Evolutionary conservation across 2,797 vertebrate genomes (phyloP).

Genomic region (Ctenosaura bakeri): DNA sequence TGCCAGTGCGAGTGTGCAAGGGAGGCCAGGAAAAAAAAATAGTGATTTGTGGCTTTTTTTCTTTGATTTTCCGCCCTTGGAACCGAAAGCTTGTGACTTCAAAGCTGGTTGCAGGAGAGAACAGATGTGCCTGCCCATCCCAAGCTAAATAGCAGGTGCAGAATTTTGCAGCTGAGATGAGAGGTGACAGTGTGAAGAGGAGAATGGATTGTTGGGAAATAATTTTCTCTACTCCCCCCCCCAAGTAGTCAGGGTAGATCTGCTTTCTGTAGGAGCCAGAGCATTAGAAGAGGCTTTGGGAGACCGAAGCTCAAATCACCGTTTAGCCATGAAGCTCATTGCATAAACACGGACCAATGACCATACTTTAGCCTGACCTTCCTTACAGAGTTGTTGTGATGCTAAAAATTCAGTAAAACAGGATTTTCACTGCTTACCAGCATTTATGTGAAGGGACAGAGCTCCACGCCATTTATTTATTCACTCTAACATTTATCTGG

Average conservation of each 20-base stretch:
- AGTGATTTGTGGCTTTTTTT: not conserved
- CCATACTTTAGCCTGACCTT: not conserved
- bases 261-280: not conserved
- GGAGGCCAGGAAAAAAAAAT: not conserved
- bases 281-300: not conserved
- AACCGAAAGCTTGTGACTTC: slow-evolving; percentile 46
- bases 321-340: not conserved
- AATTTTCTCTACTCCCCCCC: too few species aligned
- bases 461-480: not conserved
- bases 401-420: not conserved
- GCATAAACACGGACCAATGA: too few species aligned
- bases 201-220: not conserved
- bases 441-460: not conserved
- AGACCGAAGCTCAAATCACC: not conserved
- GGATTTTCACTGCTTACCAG: not conserved
- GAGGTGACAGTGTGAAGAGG: not conserved
- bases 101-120: slow-evolving; percentile 32
- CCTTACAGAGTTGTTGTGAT: not conserved
- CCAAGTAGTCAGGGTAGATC: not conserved
- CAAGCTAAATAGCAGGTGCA: slow-evolving; percentile 12
- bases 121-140: slow-evolving; percentile 25
- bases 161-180: not conserved
- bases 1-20: not conserved
- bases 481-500: too few species aligned
- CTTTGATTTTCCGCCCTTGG: slow-evolving; percentile 61